Conservation (phyloP, 2,113 vertebrate genomes). For the Phalacrocorax pelagicus region DNA sequence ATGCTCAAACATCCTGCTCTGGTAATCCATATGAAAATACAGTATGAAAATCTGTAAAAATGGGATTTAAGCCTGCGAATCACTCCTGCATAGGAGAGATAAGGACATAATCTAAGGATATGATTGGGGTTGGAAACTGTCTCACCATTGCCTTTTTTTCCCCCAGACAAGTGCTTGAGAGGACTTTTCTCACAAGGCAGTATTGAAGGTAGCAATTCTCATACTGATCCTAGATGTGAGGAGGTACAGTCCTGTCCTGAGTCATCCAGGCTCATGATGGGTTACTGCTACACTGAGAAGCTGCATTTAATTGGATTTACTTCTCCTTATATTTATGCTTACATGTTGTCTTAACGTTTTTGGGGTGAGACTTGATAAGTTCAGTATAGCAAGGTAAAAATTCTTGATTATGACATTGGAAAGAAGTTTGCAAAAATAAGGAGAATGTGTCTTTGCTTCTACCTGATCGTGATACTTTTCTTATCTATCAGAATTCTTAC, state of each 20-base stretch:
- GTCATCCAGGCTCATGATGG: background rate
- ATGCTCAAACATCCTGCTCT: background rate
- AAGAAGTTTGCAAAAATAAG: background rate
- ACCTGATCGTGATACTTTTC: background rate
- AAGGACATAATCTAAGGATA: background rate
- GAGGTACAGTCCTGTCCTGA: background rate
- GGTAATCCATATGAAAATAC: background rate
- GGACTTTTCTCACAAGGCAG: background rate
- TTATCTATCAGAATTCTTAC: background rate
- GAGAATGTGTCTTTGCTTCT: background rate
- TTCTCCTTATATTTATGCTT: background rate
- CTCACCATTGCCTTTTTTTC: background rate
- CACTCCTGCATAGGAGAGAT: background rate
- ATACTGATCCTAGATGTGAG: background rate
- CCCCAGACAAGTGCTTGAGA: background rate
- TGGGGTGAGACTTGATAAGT: rapidly evolving
- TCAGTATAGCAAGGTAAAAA: background rate
- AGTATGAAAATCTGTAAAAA: background rate
- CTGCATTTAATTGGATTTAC: background rate
- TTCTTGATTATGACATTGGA: background rate
- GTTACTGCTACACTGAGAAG: background rate
- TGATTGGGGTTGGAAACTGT: background rate
- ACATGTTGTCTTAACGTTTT: background rate
- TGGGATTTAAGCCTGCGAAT: background rate
- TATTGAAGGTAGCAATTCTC: background rate